Percentiles rank a stretch among this genome's conserved stretches.
Evolutionary conservation across 2,888 invertebrate genomes (phyloP).

Genomic region (Smittia aterrima): DNA sequence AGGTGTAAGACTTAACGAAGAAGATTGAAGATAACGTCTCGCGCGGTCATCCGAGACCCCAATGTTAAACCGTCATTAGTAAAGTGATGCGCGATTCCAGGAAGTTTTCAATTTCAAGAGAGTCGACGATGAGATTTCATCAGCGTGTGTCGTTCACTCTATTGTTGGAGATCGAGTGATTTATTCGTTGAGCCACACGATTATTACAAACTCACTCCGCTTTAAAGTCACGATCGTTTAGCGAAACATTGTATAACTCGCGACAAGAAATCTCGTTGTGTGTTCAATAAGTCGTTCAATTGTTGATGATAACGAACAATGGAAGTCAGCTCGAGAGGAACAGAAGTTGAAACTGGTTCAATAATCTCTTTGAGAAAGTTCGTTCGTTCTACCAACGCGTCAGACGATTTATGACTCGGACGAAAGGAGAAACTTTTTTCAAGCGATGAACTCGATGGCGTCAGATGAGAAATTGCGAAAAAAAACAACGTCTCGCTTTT

Average conservation of each 20-base stretch:
- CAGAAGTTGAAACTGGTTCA: neutral
- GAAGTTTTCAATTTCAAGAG: neutral
- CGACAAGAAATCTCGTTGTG: neutral
- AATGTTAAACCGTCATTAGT: conserved; percentile 5
- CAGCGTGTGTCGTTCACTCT: neutral
- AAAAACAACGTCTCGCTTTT: neutral
- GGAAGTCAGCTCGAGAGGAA: neutral
- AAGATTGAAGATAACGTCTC: neutral
- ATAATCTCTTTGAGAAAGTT: neutral
- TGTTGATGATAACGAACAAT: neutral
- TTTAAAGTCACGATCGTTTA: neutral
- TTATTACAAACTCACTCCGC: neutral
- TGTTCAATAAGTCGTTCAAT: neutral
- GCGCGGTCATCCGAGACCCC: neutral
- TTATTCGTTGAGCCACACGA: neutral
- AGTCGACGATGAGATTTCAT: neutral
- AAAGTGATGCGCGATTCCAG: neutral
- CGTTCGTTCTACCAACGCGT: neutral
- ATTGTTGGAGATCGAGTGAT: neutral
- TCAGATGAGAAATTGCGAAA: too few relatives aligned
- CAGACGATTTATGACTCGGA: neutral
- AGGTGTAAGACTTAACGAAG: conserved; percentile 26
- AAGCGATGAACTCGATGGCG: too few relatives aligned
- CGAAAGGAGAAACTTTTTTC: neutral
- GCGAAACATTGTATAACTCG: too few relatives aligned